These are phyloP conservation scores for Hyalella azteca DNA, from an alignment of 2,888 invertebrate genomes.

Conservation along the genomic window DNA sequence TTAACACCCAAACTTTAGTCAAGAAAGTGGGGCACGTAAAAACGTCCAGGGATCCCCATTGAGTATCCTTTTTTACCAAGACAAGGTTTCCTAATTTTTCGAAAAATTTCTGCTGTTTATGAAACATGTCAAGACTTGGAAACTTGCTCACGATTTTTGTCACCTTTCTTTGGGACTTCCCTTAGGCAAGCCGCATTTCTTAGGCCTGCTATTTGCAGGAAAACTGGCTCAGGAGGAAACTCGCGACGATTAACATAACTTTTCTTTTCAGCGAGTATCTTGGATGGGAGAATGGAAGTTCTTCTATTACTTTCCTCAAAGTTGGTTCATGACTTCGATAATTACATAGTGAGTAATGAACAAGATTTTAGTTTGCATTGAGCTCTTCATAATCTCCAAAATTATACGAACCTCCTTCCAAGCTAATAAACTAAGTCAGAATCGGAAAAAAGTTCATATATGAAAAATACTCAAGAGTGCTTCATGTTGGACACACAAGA, in stretches of 20 bases:
- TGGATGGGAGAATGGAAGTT: not conserved
- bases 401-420: too few relatives aligned
- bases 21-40: not conserved
- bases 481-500: too few relatives aligned
- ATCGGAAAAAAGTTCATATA: too few relatives aligned
- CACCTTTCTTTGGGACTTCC: not conserved
- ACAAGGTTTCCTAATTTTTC: not conserved
- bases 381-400: too few relatives aligned
- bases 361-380: too few relatives aligned
- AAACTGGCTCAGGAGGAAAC: not conserved
- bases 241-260: not conserved
- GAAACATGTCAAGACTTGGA: not conserved
- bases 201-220: not conserved
- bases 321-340: too few relatives aligned
- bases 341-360: too few relatives aligned
- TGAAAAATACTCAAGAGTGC: too few relatives aligned
- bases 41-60: not conserved
- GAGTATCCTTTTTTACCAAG: not conserved
- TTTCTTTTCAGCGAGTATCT: not conserved
- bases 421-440: too few relatives aligned
- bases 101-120: not conserved
- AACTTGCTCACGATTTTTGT: not conserved
- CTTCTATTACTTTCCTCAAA: too few relatives aligned
- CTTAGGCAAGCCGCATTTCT: not conserved
- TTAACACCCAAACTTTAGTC: not conserved